A percentile compares a stretch with the other conserved stretches of the same genome.
These are phyloP conservation scores for Lasioglossum zephyrum DNA, from an alignment of 2,888 invertebrate genomes.

Conservation along the genomic window DNA sequence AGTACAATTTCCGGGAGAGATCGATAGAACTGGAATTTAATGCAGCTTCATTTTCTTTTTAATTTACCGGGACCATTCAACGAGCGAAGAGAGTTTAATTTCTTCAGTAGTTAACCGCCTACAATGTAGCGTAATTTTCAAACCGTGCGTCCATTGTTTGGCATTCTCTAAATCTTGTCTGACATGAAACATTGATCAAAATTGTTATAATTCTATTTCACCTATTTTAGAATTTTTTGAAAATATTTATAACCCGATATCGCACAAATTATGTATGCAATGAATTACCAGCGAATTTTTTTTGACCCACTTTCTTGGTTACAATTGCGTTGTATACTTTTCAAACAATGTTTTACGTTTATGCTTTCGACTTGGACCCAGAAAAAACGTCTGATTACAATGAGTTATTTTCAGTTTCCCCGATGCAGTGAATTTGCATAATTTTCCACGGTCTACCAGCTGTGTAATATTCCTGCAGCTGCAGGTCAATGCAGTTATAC, in stretches of 20 bases:
- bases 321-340: not conserved
- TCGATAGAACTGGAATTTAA: conserved; percentile 8
- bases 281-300: too few species aligned
- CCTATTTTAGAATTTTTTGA: not conserved
- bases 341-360: not conserved
- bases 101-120: not conserved
- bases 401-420: not conserved
- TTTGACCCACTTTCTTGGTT: not conserved
- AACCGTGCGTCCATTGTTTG: not conserved
- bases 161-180: not conserved
- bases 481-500: not conserved
- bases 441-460: not conserved
- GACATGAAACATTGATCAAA: not conserved
- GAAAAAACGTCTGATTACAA: not conserved
- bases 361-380: not conserved
- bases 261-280: not conserved
- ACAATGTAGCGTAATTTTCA: not conserved
- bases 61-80: not conserved
- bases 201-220: not conserved
- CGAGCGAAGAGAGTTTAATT: not conserved
- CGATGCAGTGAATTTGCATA: not conserved
- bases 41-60: conserved; percentile 8
- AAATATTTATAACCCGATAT: not conserved
- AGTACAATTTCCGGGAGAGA: not conserved
- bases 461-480: not conserved